phyloP scores from a whole-genome alignment of 2,888 invertebrate species.

The Lamellibrachia satsuma region DNA sequence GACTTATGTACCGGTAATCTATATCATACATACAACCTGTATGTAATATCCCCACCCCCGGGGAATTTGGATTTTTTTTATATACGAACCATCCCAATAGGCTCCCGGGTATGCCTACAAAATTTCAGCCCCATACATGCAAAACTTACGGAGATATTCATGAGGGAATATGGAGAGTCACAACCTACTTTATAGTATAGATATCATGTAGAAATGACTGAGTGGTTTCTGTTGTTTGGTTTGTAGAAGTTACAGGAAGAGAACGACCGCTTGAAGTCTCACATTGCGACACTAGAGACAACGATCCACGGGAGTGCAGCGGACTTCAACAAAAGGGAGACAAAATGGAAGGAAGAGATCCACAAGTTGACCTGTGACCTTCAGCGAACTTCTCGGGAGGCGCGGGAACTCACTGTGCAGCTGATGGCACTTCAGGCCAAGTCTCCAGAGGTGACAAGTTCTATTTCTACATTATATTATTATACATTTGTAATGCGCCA shows the following conservation, averaged over 20 bases:
- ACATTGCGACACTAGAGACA: neutral
- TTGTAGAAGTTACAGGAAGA: neutral
- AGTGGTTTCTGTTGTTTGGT: neutral
- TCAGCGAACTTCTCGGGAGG: slow-evolving; percentile 14
- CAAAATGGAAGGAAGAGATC: slow-evolving; percentile 3
- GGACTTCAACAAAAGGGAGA: neutral
- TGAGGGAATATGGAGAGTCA: no score
- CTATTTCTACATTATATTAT: neutral
- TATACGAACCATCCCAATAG: no score
- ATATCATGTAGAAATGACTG: no score
- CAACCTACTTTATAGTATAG: no score
- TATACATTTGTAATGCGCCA: no score
- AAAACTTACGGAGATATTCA: no score
- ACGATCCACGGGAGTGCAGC: neutral
- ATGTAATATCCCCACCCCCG: no score
- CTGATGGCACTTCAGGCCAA: slow-evolving; percentile 49
- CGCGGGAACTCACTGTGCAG: slow-evolving; percentile 42
- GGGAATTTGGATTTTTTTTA: no score
- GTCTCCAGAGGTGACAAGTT: slow-evolving; percentile 31
- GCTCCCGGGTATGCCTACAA: no score
- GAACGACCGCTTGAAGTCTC: neutral
- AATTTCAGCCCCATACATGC: no score
- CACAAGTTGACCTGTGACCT: neutral
- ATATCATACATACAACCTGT: no score
- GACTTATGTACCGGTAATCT: no score